A percentile compares a stretch with the other conserved stretches of the same genome.
Evolutionary conservation across 92 coral and sea anemone species (phyloP).

Genomic region (Parazoanthus darwini): DNA sequence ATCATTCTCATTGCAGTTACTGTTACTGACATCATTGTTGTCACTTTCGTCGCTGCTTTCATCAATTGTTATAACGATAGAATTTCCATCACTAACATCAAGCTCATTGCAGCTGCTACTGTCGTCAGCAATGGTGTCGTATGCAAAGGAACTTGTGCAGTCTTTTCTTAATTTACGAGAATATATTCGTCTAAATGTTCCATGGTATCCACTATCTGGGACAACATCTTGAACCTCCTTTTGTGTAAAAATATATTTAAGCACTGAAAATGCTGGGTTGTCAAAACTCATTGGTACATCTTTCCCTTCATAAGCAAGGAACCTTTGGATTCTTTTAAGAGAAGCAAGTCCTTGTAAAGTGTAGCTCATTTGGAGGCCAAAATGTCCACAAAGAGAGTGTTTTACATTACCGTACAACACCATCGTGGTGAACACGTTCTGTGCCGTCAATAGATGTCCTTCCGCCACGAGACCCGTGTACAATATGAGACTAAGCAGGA

Average conservation of each 20-base stretch:
- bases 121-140: not conserved
- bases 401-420: slow-evolving; percentile 23
- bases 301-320: slow-evolving; percentile 34
- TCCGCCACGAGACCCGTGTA: slow-evolving; percentile 32
- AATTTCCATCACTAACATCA: not conserved
- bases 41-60: not conserved
- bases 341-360: slow-evolving; percentile 33
- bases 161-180: slow-evolving; percentile 6
- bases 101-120: not conserved
- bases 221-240: slow-evolving; percentile 11
- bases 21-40: not conserved
- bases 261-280: slow-evolving; percentile 39
- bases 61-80: not conserved
- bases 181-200: slow-evolving; percentile 30
- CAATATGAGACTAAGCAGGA: slow-evolving; percentile 22
- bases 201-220: slow-evolving; percentile 23
- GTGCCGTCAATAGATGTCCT: slow-evolving; percentile 29
- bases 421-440: slow-evolving; percentile 32
- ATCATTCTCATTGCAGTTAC: not conserved
- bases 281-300: slow-evolving; percentile 25
- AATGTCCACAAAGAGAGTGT: slow-evolving; percentile 42
- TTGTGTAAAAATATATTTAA: slow-evolving; percentile 27
- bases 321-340: slow-evolving; percentile 28
- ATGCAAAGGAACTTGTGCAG: not conserved
- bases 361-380: slow-evolving; percentile 40